Percentiles rank a stretch among this genome's conserved stretches.
These are phyloP conservation scores for Tenthredo livida DNA, from an alignment of 2,888 invertebrate genomes.

Conservation along the genomic window DNA sequence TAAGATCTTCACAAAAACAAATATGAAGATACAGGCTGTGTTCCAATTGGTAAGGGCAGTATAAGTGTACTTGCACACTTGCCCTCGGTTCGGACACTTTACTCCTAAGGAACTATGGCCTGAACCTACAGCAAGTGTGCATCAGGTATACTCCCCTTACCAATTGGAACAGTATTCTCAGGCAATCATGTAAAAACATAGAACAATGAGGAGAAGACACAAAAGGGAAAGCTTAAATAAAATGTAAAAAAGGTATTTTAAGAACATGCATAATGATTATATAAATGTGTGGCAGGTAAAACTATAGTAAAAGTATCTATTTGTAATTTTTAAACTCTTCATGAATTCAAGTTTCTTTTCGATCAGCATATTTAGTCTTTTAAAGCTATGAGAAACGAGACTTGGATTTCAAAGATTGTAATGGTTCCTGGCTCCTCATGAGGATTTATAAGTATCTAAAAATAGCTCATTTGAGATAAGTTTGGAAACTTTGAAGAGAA, in stretches of 20 bases:
- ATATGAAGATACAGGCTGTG: neutral
- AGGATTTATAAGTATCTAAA: neutral
- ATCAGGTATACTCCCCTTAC: too few species aligned
- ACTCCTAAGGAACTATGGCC: too few species aligned
- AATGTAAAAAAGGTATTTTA: neutral
- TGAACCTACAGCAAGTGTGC: too few species aligned
- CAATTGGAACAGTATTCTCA: too few species aligned
- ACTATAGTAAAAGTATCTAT: neutral
- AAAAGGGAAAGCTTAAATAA: neutral
- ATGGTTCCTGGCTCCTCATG: neutral
- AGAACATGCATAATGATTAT: neutral
- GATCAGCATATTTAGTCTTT: neutral
- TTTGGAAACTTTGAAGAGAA: constrained; percentile 84
- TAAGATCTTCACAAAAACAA: neutral
- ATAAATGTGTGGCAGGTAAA: neutral
- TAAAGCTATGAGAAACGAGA: neutral
- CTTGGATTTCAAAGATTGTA: neutral
- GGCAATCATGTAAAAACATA: neutral
- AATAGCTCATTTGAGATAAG: constrained; percentile 81
- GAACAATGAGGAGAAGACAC: neutral
- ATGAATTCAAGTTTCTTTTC: neutral
- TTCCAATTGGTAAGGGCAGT: too few species aligned
- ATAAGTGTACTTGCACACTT: too few species aligned
- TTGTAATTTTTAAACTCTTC: neutral
- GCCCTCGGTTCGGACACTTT: too few species aligned